These are phyloP conservation scores for Eulemur macaco DNA, from an alignment of 2,113 vertebrate genomes.

Conservation along the genomic window DNA sequence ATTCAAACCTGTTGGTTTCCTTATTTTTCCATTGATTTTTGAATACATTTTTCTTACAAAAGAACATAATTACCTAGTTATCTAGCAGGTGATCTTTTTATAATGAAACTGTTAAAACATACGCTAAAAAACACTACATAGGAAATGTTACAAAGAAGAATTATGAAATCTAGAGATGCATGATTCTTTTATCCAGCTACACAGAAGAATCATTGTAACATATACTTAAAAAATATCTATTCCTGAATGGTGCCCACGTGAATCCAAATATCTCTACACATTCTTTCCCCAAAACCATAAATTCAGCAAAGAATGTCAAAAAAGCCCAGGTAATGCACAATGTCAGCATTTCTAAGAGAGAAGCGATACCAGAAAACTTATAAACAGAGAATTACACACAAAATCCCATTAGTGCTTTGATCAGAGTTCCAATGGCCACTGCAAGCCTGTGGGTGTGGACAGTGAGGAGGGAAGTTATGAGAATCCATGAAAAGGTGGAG, in stretches of 20 bases:
- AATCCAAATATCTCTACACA: neutral
- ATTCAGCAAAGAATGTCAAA: neutral
- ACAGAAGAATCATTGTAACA: neutral
- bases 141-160: neutral
- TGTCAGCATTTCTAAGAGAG: neutral
- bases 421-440: neutral
- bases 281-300: neutral
- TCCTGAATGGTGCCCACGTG: neutral
- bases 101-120: neutral
- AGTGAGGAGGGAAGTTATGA: neutral
- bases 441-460: neutral
- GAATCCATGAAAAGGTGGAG: neutral
- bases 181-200: neutral
- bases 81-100: neutral
- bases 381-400: neutral
- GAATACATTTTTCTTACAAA: neutral
- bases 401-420: neutral
- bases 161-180: neutral
- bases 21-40: neutral
- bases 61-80: neutral
- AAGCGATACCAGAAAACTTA: neutral
- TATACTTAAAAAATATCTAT: neutral
- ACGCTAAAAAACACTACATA: neutral
- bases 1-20: neutral
- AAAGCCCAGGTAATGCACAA: neutral